Base-by-base conservation (phyloP, 2,797 vertebrate genomes). In the Lateolabrax maculatus region DNA sequence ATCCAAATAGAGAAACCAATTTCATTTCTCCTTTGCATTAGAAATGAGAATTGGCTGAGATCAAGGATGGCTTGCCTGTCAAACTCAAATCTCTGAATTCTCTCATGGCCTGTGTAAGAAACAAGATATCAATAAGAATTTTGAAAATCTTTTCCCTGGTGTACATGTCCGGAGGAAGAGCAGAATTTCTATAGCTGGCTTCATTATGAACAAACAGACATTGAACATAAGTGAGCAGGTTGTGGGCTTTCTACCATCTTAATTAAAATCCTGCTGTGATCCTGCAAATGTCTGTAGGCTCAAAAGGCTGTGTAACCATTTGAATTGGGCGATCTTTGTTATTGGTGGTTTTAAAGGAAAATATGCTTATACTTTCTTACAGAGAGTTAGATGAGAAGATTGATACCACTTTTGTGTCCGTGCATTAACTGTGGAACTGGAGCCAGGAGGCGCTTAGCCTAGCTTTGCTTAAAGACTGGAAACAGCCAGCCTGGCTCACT, bases 201-300 rank as follows among this genome's bases (percentile, higher is more conserved):
- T 74, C 64, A 80, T 67, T 83, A 77, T 51, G 23, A 82, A 21
- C 52, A 53, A 58, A 43, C 52, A 23, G 31, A 53, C 12, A 75
- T 31, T 49, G 3, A 49, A 55, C 51, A 43, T 71, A 67, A 71
- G 66, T 37, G 37, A 71, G 71, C 65, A 67, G 68, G 63, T 61
- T 72, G 71, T 72, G 36, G 49, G 23, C 37, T 49, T 77, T 74
- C 44, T 63, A 53, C 51, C 18, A 29, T 68, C 44, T 60, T 65
- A 58, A 71, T 71, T 75, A 71, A 82, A 82, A 71, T 64, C 76
- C 48, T 71, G 52, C 66, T 83, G 70, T 57, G 82, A 75, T 83
- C 27, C 41, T 72, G 39, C 55, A 79, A 68, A 87, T 74, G 51
- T 67, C 61, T 65, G 25, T 25, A 9, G 62, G 48, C 56, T 58